Conservation (phyloP, 2,797 vertebrate species). For the Acrocephalus scirpaceus region DNA sequence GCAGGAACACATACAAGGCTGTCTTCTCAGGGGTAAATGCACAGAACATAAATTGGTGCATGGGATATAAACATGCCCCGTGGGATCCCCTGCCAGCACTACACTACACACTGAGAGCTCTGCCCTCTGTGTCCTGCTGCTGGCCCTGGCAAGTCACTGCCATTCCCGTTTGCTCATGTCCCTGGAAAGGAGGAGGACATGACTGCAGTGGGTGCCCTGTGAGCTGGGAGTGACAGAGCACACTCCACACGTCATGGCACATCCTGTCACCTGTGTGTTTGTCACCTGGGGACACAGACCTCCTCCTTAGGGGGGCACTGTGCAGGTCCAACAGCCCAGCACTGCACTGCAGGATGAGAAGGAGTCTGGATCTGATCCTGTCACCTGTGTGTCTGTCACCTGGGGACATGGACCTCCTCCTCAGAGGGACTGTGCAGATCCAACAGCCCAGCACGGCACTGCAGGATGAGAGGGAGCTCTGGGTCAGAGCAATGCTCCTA, state of each 20-base stretch:
- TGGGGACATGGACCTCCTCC: no score
- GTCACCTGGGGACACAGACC: not conserved
- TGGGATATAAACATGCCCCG: not conserved
- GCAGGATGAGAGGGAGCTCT: no score
- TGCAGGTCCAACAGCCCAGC: not conserved
- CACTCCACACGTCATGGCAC: not conserved
- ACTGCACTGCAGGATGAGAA: accelerated
- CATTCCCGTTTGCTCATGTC: not conserved
- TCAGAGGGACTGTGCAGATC: no score
- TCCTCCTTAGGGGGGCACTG: not conserved
- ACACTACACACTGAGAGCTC: not conserved
- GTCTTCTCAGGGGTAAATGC: not conserved
- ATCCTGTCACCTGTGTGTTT: not conserved
- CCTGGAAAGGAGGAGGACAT: not conserved
- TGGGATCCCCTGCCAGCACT: not conserved
- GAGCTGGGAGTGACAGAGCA: not conserved
- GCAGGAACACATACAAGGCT: not conserved
- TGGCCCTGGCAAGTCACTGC: not conserved
- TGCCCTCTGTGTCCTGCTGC: not conserved
- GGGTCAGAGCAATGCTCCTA: not conserved
- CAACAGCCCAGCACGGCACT: no score
- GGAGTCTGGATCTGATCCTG: not conserved
- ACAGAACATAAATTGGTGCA: not conserved
- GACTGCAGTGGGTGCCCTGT: not conserved
- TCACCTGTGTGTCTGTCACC: no score